phyloP scores from a whole-genome alignment of 2,797 vertebrate genomes.

The Arctocebus calabarensis region DNA sequence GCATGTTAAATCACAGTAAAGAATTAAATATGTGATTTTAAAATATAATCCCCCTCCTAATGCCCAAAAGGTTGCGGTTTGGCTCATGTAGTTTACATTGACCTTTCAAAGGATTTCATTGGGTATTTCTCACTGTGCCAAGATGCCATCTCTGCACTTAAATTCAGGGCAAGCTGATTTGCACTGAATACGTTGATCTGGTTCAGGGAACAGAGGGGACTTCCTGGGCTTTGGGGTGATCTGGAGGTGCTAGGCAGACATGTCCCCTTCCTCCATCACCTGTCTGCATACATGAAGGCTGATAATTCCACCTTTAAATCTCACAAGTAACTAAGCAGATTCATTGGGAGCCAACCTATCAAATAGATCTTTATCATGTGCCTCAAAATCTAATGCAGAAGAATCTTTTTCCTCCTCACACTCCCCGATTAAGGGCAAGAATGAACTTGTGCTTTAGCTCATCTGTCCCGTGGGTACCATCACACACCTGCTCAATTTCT shows the following conservation, averaged over 20 bases:
- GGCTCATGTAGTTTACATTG: background rate
- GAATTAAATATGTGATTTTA: too few relatives aligned
- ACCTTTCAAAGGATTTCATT: background rate
- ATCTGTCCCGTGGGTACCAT: background rate
- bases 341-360: background rate
- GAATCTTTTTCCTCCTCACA: fast-evolving
- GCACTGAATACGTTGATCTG: background rate
- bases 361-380: background rate
- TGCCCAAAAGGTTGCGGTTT: too few relatives aligned
- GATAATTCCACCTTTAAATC: background rate
- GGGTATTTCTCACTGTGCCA: fast-evolving
- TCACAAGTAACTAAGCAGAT: background rate
- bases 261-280: fast-evolving
- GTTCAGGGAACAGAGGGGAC: background rate
- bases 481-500: background rate
- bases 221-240: background rate
- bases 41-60: background rate
- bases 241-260: background rate
- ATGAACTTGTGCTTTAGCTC: background rate
- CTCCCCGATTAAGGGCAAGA: fast-evolving
- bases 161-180: background rate
- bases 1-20: background rate
- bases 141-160: fast-evolving
- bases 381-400: background rate
- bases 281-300: background rate